Conservation (phyloP, 2,797 vertebrate genomes). For the Okamejei kenojei region DNA sequence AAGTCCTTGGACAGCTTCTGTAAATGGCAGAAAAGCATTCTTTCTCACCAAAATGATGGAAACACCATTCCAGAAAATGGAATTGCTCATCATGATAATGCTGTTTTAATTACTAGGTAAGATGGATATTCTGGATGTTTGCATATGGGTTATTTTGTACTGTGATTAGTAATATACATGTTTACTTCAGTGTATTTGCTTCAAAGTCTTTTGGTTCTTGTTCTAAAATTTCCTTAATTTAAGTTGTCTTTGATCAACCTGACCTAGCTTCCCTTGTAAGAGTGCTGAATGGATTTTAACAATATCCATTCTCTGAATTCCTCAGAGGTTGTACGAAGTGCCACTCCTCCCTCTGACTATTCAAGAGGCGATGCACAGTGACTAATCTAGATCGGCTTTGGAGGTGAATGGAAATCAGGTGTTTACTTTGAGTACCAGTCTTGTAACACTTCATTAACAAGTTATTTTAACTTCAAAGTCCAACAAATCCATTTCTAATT, state of each 20-base stretch:
- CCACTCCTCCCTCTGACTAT: not conserved
- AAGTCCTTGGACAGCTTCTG: constrained; percentile 99
- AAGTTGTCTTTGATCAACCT: not conserved
- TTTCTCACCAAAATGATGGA: constrained; percentile 89
- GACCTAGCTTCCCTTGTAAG: not conserved
- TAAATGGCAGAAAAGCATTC: constrained; percentile 98
- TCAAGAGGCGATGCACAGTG: not conserved
- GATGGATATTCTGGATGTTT: constrained; percentile 51
- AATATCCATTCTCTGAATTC: not conserved
- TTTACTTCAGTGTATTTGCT: not conserved
- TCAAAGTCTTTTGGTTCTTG: not conserved
- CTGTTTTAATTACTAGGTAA: constrained; percentile 97
- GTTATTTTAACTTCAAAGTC: not conserved
- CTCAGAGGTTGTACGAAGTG: not conserved
- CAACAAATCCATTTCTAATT: not conserved
- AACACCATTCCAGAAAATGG: constrained; percentile 98
- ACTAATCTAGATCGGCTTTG: not conserved
- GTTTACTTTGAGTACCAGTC: not conserved
- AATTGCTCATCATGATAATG: constrained; percentile 98
- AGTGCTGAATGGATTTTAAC: too few species aligned
- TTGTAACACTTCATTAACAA: not conserved
- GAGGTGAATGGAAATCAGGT: not conserved
- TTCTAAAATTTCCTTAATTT: not conserved
- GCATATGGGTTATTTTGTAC: not conserved
- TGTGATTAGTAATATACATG: not conserved